These are phyloP conservation scores for Epistrophe eligans DNA, from an alignment of 2,888 invertebrate species.

Conservation along the genomic window DNA sequence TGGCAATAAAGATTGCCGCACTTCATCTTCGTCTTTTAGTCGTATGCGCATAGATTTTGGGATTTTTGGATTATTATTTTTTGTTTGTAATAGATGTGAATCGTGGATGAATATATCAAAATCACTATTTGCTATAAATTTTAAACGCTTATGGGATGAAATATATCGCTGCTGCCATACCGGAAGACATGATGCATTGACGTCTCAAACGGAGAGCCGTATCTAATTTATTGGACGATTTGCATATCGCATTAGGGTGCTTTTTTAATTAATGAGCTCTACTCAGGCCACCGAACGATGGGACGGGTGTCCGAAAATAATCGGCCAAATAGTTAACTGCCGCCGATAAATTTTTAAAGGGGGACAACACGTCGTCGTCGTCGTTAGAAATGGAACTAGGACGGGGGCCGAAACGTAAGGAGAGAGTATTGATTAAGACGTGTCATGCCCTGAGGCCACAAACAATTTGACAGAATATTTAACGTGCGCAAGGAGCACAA, in stretches of 20 bases:
- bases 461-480: constrained; percentile 69
- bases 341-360: constrained; percentile 27
- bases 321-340: constrained; percentile 43
- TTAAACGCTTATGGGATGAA: constrained; percentile 42
- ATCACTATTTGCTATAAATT: constrained; percentile 48
- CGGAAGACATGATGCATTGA: constrained; percentile 65
- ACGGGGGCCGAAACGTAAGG: neutral
- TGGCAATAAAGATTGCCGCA: constrained; percentile 62
- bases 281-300: constrained; percentile 64
- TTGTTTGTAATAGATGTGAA: constrained; percentile 7
- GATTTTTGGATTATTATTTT: constrained; percentile 35
- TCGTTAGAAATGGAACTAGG: neutral
- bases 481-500: constrained; percentile 41
- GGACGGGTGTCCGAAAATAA: constrained; percentile 62
- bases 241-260: constrained; percentile 75
- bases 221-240: constrained; percentile 70
- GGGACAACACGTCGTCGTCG: neutral
- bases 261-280: constrained; percentile 73
- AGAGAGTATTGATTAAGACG: constrained; percentile 66
- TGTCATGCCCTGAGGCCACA: constrained; percentile 62
- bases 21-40: constrained; percentile 56
- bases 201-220: constrained; percentile 42
- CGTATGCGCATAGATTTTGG: constrained; percentile 37
- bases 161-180: constrained; percentile 50
- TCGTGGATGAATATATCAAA: constrained; percentile 9